These are phyloP conservation scores for Napeogenes inachia DNA, from an alignment of 2,888 invertebrate species.

Conservation along the genomic window DNA sequence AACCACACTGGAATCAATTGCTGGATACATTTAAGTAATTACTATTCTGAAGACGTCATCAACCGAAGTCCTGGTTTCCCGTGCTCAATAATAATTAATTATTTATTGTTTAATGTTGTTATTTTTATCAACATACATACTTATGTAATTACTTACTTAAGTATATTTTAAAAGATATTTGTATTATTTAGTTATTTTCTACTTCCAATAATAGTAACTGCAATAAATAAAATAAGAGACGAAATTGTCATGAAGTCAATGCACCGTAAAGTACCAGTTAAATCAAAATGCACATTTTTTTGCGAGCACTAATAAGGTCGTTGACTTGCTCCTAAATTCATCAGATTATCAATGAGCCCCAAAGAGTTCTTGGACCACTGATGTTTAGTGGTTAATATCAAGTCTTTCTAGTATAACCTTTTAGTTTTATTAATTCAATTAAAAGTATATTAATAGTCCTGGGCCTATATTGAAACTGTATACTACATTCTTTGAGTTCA, in stretches of 20 bases:
- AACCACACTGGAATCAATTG: slow-evolving; percentile 38
- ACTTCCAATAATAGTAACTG: too few species aligned
- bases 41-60: slow-evolving; percentile 3
- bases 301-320: slow-evolving; percentile 26
- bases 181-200: too few species aligned
- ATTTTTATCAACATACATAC: neutral
- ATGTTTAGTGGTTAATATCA: slow-evolving; percentile 61
- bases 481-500: too few species aligned
- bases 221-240: too few species aligned
- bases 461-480: too few species aligned
- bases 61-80: slow-evolving; percentile 12
- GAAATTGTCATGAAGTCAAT: neutral
- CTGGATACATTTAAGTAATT: slow-evolving; percentile 14
- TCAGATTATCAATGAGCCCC: slow-evolving; percentile 40
- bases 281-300: neutral
- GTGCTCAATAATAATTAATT: slow-evolving; percentile 10
- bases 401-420: slow-evolving; percentile 10
- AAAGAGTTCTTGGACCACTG: slow-evolving; percentile 67
- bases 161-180: too few species aligned
- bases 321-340: slow-evolving; percentile 51
- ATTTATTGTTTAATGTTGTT: slow-evolving; percentile 11
- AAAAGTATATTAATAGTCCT: too few species aligned
- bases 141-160: neutral
- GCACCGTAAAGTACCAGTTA: neutral
- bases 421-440: neutral